Percentiles rank a stretch among this genome's conserved stretches.
Evolutionary conservation across 2,888 invertebrate species (phyloP).

Genomic region (Heterodera filipjevi): DNA sequence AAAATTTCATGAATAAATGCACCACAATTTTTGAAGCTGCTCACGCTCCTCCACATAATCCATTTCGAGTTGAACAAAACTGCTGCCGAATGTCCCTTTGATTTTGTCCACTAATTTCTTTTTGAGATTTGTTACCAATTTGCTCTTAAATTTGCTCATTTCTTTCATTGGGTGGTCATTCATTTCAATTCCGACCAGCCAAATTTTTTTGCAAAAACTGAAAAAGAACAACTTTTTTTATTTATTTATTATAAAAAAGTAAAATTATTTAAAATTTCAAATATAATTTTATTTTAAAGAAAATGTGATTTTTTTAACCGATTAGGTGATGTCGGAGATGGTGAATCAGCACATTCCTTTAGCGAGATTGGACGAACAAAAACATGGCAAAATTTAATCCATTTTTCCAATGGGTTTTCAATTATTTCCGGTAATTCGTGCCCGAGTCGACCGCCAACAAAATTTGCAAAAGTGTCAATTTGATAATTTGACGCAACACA

Average conservation of each 20-base stretch:
- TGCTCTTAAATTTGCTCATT: not conserved
- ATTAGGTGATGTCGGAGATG: not conserved
- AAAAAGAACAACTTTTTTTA: not conserved
- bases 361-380: not conserved
- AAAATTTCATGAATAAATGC: not conserved
- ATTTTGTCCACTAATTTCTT: not conserved
- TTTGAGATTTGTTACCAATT: not conserved
- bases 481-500: not conserved
- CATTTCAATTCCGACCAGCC: not conserved
- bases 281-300: no score
- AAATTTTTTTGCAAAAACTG: not conserved
- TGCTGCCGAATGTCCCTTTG: not conserved
- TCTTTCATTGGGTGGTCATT: not conserved
- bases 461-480: not conserved
- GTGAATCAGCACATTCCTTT: not conserved
- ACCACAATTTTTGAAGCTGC: not conserved
- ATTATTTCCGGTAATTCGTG: not conserved
- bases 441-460: not conserved
- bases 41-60: not conserved
- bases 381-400: not conserved
- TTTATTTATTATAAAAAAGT: not conserved
- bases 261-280: no score
- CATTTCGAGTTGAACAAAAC: not conserved
- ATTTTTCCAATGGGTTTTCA: conserved; percentile 2
- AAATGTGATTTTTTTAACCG: no score